Conservation (phyloP, 2,797 vertebrate species). For the Coilia nasus region DNA sequence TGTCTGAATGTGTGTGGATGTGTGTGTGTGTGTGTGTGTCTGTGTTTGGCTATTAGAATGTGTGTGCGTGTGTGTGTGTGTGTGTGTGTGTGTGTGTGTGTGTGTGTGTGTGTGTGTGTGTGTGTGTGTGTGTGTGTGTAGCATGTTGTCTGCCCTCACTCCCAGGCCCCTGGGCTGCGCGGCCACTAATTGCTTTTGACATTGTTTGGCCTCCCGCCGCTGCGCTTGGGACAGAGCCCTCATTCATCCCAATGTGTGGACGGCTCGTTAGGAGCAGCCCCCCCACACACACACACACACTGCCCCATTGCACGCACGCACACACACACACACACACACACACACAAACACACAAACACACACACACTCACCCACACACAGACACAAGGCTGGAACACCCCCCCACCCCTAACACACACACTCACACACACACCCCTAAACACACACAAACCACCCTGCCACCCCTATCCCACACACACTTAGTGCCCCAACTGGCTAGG, state of each 20-base stretch:
- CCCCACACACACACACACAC: conserved; percentile 30
- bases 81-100: background rate
- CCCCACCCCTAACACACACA: background rate
- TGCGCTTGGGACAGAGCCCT: conserved; percentile 91
- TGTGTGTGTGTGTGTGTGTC: conserved; percentile 49
- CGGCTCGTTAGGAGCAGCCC: conserved; percentile 83
- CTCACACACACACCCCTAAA: conserved; percentile 49
- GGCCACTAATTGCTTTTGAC: conserved; percentile 89
- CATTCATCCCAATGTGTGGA: conserved; percentile 85
- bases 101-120: background rate
- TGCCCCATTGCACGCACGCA: conserved; percentile 50
- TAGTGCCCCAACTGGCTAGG: no score
- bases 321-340: conserved; percentile 8
- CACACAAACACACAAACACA: conserved; percentile 29
- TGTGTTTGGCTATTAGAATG: conserved; percentile 26
- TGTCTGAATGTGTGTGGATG: conserved; percentile 46
- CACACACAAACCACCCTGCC: conserved; percentile 26
- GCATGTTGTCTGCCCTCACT: conserved; percentile 58
- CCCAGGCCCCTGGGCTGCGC: conserved; percentile 73
- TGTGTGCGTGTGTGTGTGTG: background rate
- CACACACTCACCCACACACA: no score
- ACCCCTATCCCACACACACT: background rate
- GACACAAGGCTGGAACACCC: background rate
- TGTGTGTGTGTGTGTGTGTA: background rate
- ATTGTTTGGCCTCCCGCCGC: conserved; percentile 85